Base-by-base conservation (phyloP, 2,888 invertebrate genomes). In the Liodrosophila aerea region DNA sequence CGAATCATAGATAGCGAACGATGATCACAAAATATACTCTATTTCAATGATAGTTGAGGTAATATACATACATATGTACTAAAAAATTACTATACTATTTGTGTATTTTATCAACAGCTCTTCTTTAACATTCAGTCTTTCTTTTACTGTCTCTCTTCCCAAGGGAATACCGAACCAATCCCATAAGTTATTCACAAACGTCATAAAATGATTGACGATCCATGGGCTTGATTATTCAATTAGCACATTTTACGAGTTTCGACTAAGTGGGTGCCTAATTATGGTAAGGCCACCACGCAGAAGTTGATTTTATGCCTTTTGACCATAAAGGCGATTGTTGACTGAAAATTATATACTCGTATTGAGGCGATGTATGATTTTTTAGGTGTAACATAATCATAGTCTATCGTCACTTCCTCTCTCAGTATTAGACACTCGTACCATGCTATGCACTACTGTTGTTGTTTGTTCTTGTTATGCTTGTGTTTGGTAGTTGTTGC, bases 191-290 rank as follows among this genome's bases (percentile, higher is more conserved):
- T 47, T 57, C 81, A 76, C 71, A 73, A 80, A 73, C 52, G 63
- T 69, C 76, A 41, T 40, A 50, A 34, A 43, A 50, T 80, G 76
- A 80, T 81, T 71, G 52, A 78, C 73, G 81, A 73, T 56, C 71
- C 46, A 70, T 68, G 61, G 69, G 45, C 61, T 69, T 70, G 85
- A 75, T 85, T 83, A 85, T 80, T 77, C 76, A 83, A 85, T 83
- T 83, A 85, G 76, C 77, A 68, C 85, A 81, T 86, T 85, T 87
- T 83, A 87, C 84, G 84, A n/a, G 62, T 66, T 78, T 83, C 45
- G 56, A 39, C 57, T 62, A 65, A 58, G 50, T 65, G 40, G 53
- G n/a, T 64, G 65, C 13, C 76, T 63, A 61, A 76, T 65, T 83
- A 69, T 61, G 73, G 70, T 8, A n/a, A 33, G 50, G 56, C 58